Evolutionary conservation across 2,113 vertebrate genomes (phyloP), one percentile per base, ranked within the genome.

Genomic region (Elachura formosa): DNA sequence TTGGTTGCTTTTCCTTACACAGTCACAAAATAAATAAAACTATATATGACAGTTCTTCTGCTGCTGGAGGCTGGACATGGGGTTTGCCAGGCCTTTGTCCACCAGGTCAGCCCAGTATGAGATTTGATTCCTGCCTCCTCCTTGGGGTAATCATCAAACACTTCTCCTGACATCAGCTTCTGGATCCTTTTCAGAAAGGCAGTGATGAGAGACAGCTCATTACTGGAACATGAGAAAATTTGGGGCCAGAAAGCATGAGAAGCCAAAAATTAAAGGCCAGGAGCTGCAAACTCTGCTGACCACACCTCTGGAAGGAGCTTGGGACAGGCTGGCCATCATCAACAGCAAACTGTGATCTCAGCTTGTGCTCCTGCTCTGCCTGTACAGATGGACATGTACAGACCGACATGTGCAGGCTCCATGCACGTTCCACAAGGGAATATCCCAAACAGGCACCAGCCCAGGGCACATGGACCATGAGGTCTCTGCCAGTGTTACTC

Each of bases 91-190:
- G 58, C 45, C 72, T 49, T 92, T 20, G 5, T 87, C 56, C 80
- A 86, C 55, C 69, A 66, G 61, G 61, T 40, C 81, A 89, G 43
- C 68, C 75, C 78, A 83, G 36, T 31, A 13, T 79, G 79, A 90
- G 83, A 58, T 46, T 84, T 81, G 40, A 89, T 59, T 79, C 46
- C 74, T 77, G 48, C 36, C 24, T 84, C 2, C 69, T 93, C 78
- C 88, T 84, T 67, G 40, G 90, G 28, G 54, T 83, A 88, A 90
- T 90, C 63, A 61, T 29, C 51, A 58, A 84, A 75, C 1, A 4
- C 63, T 69, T 90, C 54, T 72, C 75, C 63, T 93, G 88, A 83
- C 88, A 87, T 88, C 94, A 86, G 59, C 41, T 89, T 59, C 79
- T 86, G 90, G 90, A 76, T 36, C 72, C 31, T 87, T 52, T 89